A percentile compares a stretch with the other conserved stretches of the same genome.
phyloP scores from a whole-genome alignment of 2,113 vertebrate species.

The Syrmaticus mikado region DNA sequence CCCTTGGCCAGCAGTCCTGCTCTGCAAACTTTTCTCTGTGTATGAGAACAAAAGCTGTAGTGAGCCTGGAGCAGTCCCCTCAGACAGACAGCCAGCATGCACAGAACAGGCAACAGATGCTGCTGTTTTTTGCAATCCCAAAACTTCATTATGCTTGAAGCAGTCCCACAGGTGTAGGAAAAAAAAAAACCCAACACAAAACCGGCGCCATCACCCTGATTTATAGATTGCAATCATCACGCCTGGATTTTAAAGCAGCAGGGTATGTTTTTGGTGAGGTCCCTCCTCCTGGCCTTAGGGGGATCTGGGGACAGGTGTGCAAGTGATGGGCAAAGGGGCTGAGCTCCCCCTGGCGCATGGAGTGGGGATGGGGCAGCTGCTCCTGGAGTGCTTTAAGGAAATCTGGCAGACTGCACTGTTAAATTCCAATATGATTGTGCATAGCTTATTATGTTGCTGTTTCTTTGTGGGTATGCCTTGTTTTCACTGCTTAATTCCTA shows the following conservation, averaged over 20 bases:
- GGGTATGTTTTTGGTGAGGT: neutral
- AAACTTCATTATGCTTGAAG: slow-evolving; percentile 70
- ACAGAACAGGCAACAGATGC: slow-evolving; percentile 68
- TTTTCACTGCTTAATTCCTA: neutral
- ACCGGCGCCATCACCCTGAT: neutral
- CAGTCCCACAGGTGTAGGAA: slow-evolving; percentile 38
- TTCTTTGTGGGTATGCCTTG: neutral
- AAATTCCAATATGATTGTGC: neutral
- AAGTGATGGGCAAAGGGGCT: neutral
- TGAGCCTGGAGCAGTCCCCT: slow-evolving; percentile 44
- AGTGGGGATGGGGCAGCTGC: neutral
- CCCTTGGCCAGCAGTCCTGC: slow-evolving; percentile 22
- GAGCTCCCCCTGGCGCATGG: neutral
- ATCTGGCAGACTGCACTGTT: neutral
- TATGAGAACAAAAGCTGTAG: slow-evolving; percentile 56
- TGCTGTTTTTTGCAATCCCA: slow-evolving; percentile 63
- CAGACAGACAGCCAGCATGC: slow-evolving; percentile 25
- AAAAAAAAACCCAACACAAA: neutral
- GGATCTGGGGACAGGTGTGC: neutral
- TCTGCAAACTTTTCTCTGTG: slow-evolving; percentile 46
- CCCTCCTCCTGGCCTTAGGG: neutral
- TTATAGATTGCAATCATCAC: slow-evolving; percentile 41
- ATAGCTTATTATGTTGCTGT: neutral
- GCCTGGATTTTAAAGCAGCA: slow-evolving; percentile 25
- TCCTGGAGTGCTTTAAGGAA: neutral